Evolutionary conservation across 1,140 invertebrate genomes (phyloP).

Genomic region (Caerostris extrusa): DNA sequence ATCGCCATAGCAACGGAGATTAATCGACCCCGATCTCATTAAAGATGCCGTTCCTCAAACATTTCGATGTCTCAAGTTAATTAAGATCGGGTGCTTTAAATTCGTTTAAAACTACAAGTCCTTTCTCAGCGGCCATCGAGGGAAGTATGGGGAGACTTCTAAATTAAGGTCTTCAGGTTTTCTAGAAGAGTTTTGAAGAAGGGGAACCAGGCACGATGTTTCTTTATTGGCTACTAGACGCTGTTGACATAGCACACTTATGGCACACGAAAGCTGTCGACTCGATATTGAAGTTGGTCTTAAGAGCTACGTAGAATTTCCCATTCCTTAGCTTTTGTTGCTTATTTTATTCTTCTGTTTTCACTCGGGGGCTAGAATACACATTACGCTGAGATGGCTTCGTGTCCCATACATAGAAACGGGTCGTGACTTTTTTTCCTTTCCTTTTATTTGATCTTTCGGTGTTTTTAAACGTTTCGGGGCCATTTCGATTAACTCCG

Average conservation of each 20-base stretch:
- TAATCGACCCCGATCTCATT: constrained; percentile 75
- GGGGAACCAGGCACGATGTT: constrained; percentile 71
- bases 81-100: constrained; percentile 77
- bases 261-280: constrained; percentile 74
- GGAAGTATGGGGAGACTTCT: constrained; percentile 53
- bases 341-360: constrained; percentile 72
- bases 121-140: constrained; percentile 50
- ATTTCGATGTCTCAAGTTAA: constrained; percentile 75
- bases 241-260: constrained; percentile 76
- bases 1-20: constrained; percentile 76
- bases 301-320: constrained; percentile 75
- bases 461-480: constrained; percentile 22
- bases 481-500: background rate
- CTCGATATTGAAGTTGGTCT: constrained; percentile 75
- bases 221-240: constrained; percentile 73
- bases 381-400: constrained; percentile 58
- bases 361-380: constrained; percentile 65
- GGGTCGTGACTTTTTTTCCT: background rate
- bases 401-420: constrained; percentile 29
- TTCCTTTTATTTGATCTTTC: background rate
- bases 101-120: constrained; percentile 73
- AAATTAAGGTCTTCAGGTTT: constrained; percentile 68
- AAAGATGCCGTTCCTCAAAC: constrained; percentile 77
- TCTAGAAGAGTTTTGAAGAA: constrained; percentile 58
- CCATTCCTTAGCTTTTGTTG: constrained; percentile 69